These are phyloP conservation scores for Eolophus roseicapilla DNA, from an alignment of 2,113 vertebrate species.

Conservation along the genomic window DNA sequence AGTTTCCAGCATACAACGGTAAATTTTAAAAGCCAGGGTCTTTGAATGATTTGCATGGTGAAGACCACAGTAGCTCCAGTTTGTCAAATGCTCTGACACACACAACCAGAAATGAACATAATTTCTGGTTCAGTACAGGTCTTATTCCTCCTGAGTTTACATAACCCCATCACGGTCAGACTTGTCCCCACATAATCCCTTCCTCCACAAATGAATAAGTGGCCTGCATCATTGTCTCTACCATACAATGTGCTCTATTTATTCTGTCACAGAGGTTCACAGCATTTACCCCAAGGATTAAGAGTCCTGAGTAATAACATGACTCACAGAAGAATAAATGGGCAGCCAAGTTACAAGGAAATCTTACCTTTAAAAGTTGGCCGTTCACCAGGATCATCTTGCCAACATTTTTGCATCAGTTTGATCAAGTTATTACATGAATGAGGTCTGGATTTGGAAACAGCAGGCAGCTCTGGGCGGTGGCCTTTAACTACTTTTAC, in stretches of 20 bases:
- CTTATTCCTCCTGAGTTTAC: background rate
- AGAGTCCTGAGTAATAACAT: constrained; percentile 33
- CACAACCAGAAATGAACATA: background rate
- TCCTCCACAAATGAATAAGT: constrained; percentile 37
- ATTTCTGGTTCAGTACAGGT: background rate
- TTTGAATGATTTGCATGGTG: background rate
- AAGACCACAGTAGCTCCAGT: background rate
- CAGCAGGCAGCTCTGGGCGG: constrained; percentile 85
- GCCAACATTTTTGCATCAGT: constrained; percentile 95
- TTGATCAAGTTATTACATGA: constrained; percentile 84
- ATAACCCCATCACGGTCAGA: constrained; percentile 30
- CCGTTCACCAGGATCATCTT: constrained; percentile 80
- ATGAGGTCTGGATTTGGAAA: constrained; percentile 86
- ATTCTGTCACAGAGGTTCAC: constrained; percentile 38
- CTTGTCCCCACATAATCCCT: constrained; percentile 52
- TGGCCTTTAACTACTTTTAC: constrained; percentile 95
- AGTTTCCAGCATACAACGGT: background rate
- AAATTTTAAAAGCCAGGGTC: background rate
- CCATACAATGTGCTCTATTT: constrained; percentile 42
- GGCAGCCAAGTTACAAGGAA: constrained; percentile 33
- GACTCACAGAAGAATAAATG: constrained; percentile 35
- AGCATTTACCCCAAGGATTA: constrained; percentile 40
- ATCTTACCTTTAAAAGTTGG: constrained; percentile 92
- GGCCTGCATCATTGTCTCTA: constrained; percentile 19
- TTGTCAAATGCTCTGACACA: background rate